phyloP scores from a whole-genome alignment of 2,113 vertebrate genomes.

The Athene cunicularia region DNA sequence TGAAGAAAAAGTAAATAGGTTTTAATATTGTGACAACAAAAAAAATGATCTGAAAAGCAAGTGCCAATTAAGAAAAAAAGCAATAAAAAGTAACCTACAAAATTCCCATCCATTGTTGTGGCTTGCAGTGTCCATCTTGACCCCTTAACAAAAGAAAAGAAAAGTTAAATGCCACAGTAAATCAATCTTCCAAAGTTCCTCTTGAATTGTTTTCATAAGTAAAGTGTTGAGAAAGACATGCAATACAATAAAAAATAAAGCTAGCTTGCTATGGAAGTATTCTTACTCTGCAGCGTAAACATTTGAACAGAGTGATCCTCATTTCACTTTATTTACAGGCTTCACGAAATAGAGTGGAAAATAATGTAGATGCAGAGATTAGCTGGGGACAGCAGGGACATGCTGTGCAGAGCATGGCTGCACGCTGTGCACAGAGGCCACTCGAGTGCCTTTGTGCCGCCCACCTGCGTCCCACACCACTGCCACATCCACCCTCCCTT shows the following conservation, averaged over 20 bases:
- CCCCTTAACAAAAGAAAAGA: conserved; percentile 76
- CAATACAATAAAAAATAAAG: not conserved
- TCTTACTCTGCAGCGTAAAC: not conserved
- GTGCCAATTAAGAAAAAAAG: not conserved
- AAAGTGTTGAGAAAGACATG: not conserved
- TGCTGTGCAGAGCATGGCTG: rapidly evolving
- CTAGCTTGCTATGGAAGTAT: not conserved
- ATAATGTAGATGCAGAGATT: not conserved
- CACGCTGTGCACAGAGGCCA: not conserved
- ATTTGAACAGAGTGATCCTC: not conserved
- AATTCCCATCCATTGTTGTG: conserved; percentile 87
- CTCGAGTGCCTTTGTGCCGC: rapidly evolving
- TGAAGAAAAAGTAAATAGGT: not conserved
- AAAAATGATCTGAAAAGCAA: not conserved
- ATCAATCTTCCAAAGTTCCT: not conserved
- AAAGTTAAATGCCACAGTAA: not conserved
- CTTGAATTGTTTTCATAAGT: not conserved
- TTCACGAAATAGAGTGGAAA: not conserved
- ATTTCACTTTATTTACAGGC: not conserved
- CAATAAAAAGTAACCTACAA: conserved; percentile 80
- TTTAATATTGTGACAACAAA: not conserved
- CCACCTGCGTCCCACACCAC: rapidly evolving
- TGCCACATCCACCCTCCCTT: not conserved
- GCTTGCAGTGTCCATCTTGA: conserved; percentile 97
- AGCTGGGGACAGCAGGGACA: not conserved